Evolutionary conservation across 2,113 vertebrate genomes (phyloP), one percentile per base, ranked within the genome.

Genomic region (Platichthys flesus): DNA sequence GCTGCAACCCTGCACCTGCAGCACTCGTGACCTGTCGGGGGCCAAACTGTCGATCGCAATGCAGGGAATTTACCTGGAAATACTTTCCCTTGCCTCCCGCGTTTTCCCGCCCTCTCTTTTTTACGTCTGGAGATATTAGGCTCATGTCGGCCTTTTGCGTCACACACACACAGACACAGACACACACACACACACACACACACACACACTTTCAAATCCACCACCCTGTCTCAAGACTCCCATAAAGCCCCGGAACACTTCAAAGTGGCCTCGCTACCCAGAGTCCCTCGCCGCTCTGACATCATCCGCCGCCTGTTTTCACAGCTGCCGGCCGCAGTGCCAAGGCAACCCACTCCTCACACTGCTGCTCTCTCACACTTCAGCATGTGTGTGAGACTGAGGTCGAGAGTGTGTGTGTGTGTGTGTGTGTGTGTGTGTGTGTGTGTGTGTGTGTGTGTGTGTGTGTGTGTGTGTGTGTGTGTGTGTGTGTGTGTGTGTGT

Each of bases 251-350:
- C 18, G 23, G 28, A 82, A 81, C 78, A 76, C 82, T 89, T 91
- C 85, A 89, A 89, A 93, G 90, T 12, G 68, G 62, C 55, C 74
- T 68, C 23, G 76, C 72, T 80, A 89, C 89, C 88, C 83, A 90
- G 74, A 82, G 87, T 88, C 68, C 87, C 69, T 76, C 66, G 75
- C 85, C 76, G 78, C 81, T 79, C 88, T 94, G 91, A 93, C 93
- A 90, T 94, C 92, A 92, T 80, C 64, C 28, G 16, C 59, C 26
- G 70, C 67, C 79, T 92, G 89, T 93, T 94, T 94, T 87, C 79
- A 88, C 90, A 94, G 92, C 92, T 91, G 91, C 82, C 55, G 60
- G 56, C 42, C 62, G 4, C 13, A 0, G 24, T 85, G 85, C 85
- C 87, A 87, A 66, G 51, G 21, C 69, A 61, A 81, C 78, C 85